Evolutionary conservation across 2,797 vertebrate genomes (phyloP), one percentile per base, ranked within the genome.

Genomic region (Tiaroga cobitis): DNA sequence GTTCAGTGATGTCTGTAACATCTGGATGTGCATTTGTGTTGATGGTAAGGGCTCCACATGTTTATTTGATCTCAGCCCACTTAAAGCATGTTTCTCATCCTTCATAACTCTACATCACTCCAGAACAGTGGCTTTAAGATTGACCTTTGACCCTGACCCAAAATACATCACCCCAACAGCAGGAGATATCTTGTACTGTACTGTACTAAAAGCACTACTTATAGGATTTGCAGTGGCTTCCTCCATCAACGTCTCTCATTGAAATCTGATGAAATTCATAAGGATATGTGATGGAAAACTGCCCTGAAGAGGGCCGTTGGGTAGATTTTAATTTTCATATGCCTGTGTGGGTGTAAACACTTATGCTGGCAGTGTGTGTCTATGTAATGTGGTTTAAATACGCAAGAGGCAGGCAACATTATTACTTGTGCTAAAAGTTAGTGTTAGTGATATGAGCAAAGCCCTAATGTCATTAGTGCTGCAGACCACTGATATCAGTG

Each of bases 221-320:
- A n/a, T n/a, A 37, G 32, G 11, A 2, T 76, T 54, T 76, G 32
- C 32, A n/a, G 32, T 37, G 73, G 49, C 21, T 2, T 76, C 51
- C 21, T 34, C 73, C 73, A 37, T 75, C 34, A 75, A 54, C 29
- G 6, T 37, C 74, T 56, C 74, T 76, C 49, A 37, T 37, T 76
- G 49, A 76, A 56, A 76, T 76, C 32, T 76, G 74, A 75, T 75
- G 29, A 56, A 56, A 56, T 56, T 76, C 74, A 76, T 76, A 56
- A 56, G 21, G 49, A 56, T 56, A 32, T 11, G 21, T 56, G 49
- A 56, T 56, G 49, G 74, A 76, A 75, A 54, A 56, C 49, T 37
- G 21, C 21, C 73, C 49, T 56, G 32, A 56, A 76, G 51, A 76
- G 51, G 32, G 51, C 32, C 21, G 6, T 76, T 8, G 74, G 74